Evolutionary conservation across 2,113 vertebrate genomes (phyloP).

Genomic region (Cathartes aura): DNA sequence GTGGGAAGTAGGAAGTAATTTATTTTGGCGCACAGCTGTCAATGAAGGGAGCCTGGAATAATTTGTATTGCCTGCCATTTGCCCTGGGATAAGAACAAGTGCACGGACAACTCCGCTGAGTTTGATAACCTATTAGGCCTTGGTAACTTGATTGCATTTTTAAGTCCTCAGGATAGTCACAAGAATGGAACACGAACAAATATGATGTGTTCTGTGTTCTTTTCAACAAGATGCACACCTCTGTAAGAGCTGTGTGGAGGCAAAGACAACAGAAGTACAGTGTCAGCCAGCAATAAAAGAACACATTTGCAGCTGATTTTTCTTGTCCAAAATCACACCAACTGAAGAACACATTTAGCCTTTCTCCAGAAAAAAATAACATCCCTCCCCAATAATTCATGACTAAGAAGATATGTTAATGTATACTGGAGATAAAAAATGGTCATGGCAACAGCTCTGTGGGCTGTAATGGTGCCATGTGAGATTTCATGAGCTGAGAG

Average conservation of each 20-base stretch:
- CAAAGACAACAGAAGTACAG: background rate
- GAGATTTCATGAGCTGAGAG: background rate
- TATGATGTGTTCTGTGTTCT: background rate
- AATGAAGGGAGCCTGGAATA: background rate
- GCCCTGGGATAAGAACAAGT: background rate
- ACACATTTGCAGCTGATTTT: background rate
- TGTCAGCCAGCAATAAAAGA: background rate
- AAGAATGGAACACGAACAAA: background rate
- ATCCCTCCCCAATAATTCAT: background rate
- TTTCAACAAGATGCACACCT: background rate
- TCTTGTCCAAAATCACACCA: background rate
- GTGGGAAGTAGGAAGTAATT: background rate
- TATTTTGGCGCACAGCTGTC: background rate
- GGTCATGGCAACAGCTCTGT: background rate
- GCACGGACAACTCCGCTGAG: background rate
- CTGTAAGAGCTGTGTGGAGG: background rate
- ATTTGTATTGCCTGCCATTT: background rate
- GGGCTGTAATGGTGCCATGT: background rate
- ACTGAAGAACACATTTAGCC: background rate
- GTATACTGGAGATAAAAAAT: background rate
- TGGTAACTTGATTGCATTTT: background rate
- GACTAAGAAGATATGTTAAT: background rate
- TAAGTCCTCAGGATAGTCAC: background rate
- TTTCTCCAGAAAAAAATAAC: background rate
- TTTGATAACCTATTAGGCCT: background rate